Evolutionary conservation across 2,113 vertebrate species (phyloP), one percentile per base, ranked within the genome.

Genomic region (Psilopsiagon aurifrons): DNA sequence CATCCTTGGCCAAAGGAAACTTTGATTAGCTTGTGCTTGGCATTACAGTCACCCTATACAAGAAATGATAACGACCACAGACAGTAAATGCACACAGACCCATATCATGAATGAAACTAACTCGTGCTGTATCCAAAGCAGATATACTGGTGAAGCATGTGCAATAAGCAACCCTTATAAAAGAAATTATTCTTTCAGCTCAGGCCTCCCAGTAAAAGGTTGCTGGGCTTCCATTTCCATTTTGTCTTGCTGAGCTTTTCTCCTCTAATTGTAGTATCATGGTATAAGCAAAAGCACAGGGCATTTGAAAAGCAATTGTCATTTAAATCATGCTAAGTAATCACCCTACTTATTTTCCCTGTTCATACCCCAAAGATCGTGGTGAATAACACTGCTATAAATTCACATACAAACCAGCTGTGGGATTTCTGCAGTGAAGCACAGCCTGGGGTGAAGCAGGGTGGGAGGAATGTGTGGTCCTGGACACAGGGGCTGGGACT

Each of bases 241-340:
- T 84, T 95, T 31, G 12, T 70, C 69, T 81, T 84, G 62, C 77
- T 92, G 86, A 82, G 69, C 79, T 79, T 92, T 92, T 92, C 60
- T 86, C 31, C 52, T 85, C 52, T 86, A 55, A 73, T 87, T 88
- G 62, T 67, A 57, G 29, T 86, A 71, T 75, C 62, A 19, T 35
- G 62, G 49, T 17, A 23, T 89, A 82, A 69, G 18, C 1, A 7
- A 69, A 63, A 85, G 54, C 64, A 27, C 52, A 25, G 74, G 46
- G 49, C 44, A 11, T 78, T 73, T 93, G 74, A 62, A 88, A 81
- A 94, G 29, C 47, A 57, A 44, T 41, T 10, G 1, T 83, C 39
- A 37, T 75, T 91, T 88, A 79, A 87, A 85, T 73, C 29, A 59
- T 4, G 1, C 35, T 64, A 55, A 85, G 76, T 83, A 73, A 87